These are phyloP conservation scores for sheep (Ovis aries) DNA, from an alignment of 2,113 vertebrate species.

Conservation along the genomic window DNA sequence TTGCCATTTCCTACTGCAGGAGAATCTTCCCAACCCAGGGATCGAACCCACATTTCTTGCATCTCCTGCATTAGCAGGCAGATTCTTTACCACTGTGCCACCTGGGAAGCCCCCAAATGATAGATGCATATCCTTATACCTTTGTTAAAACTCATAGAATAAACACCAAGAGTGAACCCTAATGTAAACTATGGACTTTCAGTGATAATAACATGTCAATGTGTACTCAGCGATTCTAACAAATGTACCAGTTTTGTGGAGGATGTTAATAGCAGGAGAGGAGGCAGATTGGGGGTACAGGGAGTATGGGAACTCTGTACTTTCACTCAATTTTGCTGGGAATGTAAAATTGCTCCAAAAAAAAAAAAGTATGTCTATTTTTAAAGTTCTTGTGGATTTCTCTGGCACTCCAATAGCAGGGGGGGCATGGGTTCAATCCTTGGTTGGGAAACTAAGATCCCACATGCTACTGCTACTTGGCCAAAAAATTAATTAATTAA, in stretches of 20 bases:
- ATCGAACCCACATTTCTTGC: background rate
- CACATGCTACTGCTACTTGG: background rate
- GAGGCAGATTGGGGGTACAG: rapidly evolving
- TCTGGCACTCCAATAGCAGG: background rate
- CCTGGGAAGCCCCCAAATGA: background rate
- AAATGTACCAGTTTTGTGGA: too few species aligned
- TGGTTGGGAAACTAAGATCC: background rate
- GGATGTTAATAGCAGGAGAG: background rate
- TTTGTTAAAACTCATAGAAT: background rate
- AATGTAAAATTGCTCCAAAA: background rate
- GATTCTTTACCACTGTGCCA: background rate
- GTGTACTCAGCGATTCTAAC: background rate
- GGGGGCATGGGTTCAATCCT: background rate
- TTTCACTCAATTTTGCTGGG: background rate
- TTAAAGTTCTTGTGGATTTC: background rate
- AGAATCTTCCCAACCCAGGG: background rate
- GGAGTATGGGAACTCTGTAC: background rate
- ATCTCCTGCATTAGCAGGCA: background rate
- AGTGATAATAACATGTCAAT: rapidly evolving
- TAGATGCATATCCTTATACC: background rate
- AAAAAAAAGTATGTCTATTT: background rate
- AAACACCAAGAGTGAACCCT: background rate
- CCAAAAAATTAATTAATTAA: background rate
- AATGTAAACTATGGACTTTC: background rate
- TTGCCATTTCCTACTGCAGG: background rate